These are phyloP conservation scores for Bubo bubo DNA, from an alignment of 2,113 vertebrate species.

Conservation along the genomic window DNA sequence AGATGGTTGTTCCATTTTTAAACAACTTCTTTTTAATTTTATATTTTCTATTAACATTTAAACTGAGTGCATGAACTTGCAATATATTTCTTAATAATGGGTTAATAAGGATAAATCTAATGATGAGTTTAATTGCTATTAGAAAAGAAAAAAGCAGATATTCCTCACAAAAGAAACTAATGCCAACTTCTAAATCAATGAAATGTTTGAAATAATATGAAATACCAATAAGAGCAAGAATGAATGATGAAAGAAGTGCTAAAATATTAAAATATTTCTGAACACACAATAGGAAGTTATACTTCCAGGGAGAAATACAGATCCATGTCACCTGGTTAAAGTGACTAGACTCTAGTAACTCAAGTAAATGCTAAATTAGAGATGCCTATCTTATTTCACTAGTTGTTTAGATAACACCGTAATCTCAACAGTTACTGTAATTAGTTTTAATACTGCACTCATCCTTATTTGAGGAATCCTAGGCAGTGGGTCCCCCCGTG, in stretches of 20 bases:
- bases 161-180: not conserved
- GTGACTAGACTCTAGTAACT: not conserved
- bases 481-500: not conserved
- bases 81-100: not conserved
- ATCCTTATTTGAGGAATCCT: not conserved
- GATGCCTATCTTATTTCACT: not conserved
- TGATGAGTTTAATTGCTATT: not conserved
- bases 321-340: not conserved
- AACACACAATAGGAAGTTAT: not conserved
- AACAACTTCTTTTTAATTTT: not conserved
- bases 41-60: not conserved
- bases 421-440: not conserved
- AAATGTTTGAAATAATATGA: not conserved
- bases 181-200: not conserved
- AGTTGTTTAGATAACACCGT: not conserved
- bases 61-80: not conserved
- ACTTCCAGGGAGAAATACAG: not conserved
- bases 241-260: not conserved
- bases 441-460: not conserved
- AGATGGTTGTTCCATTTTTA: not conserved
- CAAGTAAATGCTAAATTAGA: not conserved
- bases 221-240: not conserved
- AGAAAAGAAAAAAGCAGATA: not conserved
- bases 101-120: not conserved
- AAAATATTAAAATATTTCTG: not conserved